A percentile compares a stretch with the other conserved stretches of the same genome.
Evolutionary conservation across 2,888 invertebrate genomes (phyloP).

Genomic region (Cosmorhoe ocellata): DNA sequence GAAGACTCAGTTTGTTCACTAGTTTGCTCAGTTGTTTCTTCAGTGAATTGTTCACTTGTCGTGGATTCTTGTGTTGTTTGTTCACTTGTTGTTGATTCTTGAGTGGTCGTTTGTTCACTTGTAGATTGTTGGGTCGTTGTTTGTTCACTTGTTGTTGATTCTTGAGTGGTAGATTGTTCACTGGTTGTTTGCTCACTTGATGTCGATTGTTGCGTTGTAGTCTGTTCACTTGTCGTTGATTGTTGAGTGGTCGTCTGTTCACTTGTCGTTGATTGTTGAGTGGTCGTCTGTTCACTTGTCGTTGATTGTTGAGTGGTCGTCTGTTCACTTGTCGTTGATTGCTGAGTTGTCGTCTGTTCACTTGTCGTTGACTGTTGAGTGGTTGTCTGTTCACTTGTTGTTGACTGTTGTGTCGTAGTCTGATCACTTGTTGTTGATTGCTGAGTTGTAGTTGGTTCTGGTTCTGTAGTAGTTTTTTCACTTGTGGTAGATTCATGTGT

Average conservation of each 20-base stretch:
- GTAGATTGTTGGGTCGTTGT: constrained; percentile 36
- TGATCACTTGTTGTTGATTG: constrained; percentile 29
- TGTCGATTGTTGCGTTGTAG: constrained; percentile 32
- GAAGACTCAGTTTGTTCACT: constrained; percentile 40
- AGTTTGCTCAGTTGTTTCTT: constrained; percentile 34
- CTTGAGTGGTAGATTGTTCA: constrained; percentile 33
- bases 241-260: constrained; percentile 32
- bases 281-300: constrained; percentile 28
- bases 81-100: constrained; percentile 37
- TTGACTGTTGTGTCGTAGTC: constrained; percentile 33
- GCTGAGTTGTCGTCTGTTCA: constrained; percentile 32
- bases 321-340: constrained; percentile 6
- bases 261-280: constrained; percentile 34
- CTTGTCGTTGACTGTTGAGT: constrained; percentile 34
- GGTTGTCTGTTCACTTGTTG: constrained; percentile 39
- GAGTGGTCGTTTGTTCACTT: constrained; percentile 32
- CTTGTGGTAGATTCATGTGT: constrained; percentile 31
- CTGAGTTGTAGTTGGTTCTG: constrained; percentile 37
- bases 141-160: constrained; percentile 25
- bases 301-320: constrained; percentile 18
- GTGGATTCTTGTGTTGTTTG: constrained; percentile 33
- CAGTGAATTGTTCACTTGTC: constrained; percentile 35
- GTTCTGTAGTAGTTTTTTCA: constrained; percentile 32
- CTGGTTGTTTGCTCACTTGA: constrained; percentile 37
- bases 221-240: constrained; percentile 34